A percentile compares a stretch with the other conserved stretches of the same genome.
Conservation (phyloP, 2,113 vertebrate species). For the Perca fluviatilis region DNA sequence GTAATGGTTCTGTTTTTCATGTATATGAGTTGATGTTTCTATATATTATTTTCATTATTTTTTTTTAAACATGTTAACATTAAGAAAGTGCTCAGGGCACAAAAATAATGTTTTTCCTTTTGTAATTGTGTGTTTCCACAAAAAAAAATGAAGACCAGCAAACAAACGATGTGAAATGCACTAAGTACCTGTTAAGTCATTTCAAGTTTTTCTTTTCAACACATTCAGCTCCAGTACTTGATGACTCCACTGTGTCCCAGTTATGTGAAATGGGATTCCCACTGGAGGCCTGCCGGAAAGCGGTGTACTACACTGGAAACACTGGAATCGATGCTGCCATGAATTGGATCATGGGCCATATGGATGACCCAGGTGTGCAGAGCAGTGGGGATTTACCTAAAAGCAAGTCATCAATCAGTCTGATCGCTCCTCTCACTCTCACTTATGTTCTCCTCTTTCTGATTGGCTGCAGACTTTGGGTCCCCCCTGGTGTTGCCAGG, state of each 20-base stretch:
- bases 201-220: slow-evolving; percentile 26
- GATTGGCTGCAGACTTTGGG: slow-evolving; percentile 90
- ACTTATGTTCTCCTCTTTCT: slow-evolving; percentile 37
- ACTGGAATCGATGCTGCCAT: slow-evolving; percentile 96
- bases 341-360: slow-evolving; percentile 99
- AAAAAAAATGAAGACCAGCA: neutral
- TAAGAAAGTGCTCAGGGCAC: neutral
- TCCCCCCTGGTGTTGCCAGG: slow-evolving; percentile 94
- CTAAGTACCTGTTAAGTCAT: slow-evolving; percentile 35
- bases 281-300: slow-evolving; percentile 96
- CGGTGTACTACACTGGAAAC: slow-evolving; percentile 97
- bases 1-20: neutral
- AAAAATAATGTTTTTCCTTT: neutral
- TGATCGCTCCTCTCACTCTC: neutral
- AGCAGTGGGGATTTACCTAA: neutral
- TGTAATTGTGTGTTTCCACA: neutral
- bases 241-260: slow-evolving; percentile 96
- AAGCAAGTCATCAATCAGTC: neutral
- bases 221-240: slow-evolving; percentile 92
- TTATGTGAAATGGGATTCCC: slow-evolving; percentile 99
- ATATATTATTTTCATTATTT: slow-evolving; percentile 4
- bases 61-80: neutral
- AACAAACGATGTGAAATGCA: neutral
- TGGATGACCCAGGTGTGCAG: slow-evolving; percentile 95
- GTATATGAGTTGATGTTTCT: neutral